Percentiles rank a stretch among this genome's conserved stretches.
Evolutionary conservation across 2,888 invertebrate genomes (phyloP).

Genomic region (Ennomos fuscantarius): DNA sequence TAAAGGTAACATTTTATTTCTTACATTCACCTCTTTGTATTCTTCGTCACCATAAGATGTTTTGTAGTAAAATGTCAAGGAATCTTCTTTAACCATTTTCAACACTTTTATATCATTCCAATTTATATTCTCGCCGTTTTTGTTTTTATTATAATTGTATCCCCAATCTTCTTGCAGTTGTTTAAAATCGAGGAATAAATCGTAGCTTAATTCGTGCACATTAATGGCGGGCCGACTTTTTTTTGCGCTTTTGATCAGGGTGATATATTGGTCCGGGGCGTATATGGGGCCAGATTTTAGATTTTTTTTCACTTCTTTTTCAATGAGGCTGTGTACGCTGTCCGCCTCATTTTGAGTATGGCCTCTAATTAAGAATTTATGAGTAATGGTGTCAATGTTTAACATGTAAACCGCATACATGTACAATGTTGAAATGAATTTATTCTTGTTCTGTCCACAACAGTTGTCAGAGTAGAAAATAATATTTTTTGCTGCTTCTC

Average conservation of each 20-base stretch:
- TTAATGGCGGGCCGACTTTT: constrained; percentile 29
- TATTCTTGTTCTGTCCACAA: constrained; percentile 48
- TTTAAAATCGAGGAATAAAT: constrained; percentile 35
- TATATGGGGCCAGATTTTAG: too few species aligned
- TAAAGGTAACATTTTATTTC: constrained; percentile 30
- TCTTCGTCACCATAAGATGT: constrained; percentile 32
- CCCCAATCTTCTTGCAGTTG: constrained; percentile 39
- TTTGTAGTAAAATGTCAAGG: too few species aligned
- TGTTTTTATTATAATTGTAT: constrained; percentile 36
- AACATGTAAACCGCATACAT: too few species aligned
- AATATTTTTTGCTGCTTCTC: constrained; percentile 24
- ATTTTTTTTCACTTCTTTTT: constrained; percentile 26
- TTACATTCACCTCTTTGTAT: constrained; percentile 32
- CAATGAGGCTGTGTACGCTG: constrained; percentile 24
- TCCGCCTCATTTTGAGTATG: constrained; percentile 55
- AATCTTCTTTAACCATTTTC: too few species aligned
- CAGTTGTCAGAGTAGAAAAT: constrained; percentile 53
- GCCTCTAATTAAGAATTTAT: constrained; percentile 52
- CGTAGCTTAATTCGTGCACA: constrained; percentile 35
- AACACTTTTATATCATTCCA: constrained; percentile 40
- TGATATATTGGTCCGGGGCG: constrained; percentile 19
- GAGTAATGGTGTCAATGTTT: too few species aligned
- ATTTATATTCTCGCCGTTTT: constrained; percentile 31
- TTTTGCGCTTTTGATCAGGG: constrained; percentile 25
- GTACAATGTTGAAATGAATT: too few species aligned